Base-by-base conservation (phyloP, 1,140 invertebrate genomes). In the Tetramorium parvispinum region DNA sequence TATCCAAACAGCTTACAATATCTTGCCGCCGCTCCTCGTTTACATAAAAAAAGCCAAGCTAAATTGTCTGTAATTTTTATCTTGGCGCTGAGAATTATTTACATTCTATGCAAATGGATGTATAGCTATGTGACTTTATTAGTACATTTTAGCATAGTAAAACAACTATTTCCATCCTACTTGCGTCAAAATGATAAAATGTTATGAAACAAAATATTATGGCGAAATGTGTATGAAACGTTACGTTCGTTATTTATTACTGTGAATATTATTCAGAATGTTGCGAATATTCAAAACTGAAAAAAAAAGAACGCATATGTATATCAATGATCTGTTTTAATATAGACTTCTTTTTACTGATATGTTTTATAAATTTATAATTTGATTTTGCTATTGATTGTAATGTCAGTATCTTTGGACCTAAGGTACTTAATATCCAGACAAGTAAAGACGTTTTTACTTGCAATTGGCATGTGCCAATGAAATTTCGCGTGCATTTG, bases 401-500 rank as follows among this genome's bases (percentile, higher is more conserved):
- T 27, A 43, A 63, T 21, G 7, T 13, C n/a, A 16, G 24, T 37
- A 73, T 40, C 5, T 51, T 79, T 53, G 7, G 8, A 27, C 18
- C 8, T 27, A 3, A 65, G 7, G 16, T 21, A 40, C 43, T 76
- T 43, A 32, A 46, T n/a, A 49, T 78, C 27, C 24, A 63, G 6
- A 13, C 18, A 32, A 6, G 11, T 37, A 65, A 65, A 76, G 7
- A 76, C 13, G 6, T 53, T 68, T 53, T 51, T 21, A 51, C 6
- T 32, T 5, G 55, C 18, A 24, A 18, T 13, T 24, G 27, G n/a
- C 6, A 11, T 27, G 18, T 21, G 51, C 11, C 37, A 71, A 43
- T 40, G 24, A 59, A 83, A 73, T 83, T 79, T 66, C 8, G 11
- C 37, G 13, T n/a, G 37, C 40, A 59, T 71, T 82, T 73, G 51